These are phyloP conservation scores for Clunio marinus DNA, from an alignment of 2,888 invertebrate species.

Conservation along the genomic window DNA sequence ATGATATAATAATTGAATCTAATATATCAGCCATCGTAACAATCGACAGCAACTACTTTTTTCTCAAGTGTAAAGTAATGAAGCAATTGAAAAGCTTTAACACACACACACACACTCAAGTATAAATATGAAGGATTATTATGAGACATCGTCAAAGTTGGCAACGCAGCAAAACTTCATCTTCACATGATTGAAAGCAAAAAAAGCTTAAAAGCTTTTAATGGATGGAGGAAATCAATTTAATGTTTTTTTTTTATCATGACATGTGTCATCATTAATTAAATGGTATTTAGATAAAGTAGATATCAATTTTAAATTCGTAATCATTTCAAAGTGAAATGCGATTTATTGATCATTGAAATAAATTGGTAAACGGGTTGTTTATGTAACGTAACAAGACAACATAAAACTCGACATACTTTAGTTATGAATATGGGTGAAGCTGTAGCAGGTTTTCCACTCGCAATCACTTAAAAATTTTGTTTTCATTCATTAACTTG, in stretches of 20 bases:
- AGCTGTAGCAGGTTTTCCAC: not conserved
- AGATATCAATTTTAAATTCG: no score
- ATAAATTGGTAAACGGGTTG: conserved; percentile 14
- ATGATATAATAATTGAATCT: conserved; percentile 22
- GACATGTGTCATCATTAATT: no score
- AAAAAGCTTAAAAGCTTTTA: no score
- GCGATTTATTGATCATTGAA: no score
- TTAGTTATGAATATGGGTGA: conserved; percentile 24
- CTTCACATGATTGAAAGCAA: no score
- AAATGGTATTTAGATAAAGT: no score
- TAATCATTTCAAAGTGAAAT: no score
- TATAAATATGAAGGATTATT: no score
- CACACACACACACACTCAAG: not conserved
- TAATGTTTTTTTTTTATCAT: no score
- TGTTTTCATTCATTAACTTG: not conserved
- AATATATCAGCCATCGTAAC: conserved; percentile 12
- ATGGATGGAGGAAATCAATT: no score
- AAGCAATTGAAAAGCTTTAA: not conserved
- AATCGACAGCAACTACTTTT: not conserved
- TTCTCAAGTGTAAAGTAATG: not conserved
- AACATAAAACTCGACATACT: no score
- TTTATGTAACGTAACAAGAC: not conserved
- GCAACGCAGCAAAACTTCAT: not conserved
- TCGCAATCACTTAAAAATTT: not conserved
- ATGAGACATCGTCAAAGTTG: conserved; percentile 5